phyloP scores from a whole-genome alignment of 2,797 vertebrate species.

The Meriones psammophilus region DNA sequence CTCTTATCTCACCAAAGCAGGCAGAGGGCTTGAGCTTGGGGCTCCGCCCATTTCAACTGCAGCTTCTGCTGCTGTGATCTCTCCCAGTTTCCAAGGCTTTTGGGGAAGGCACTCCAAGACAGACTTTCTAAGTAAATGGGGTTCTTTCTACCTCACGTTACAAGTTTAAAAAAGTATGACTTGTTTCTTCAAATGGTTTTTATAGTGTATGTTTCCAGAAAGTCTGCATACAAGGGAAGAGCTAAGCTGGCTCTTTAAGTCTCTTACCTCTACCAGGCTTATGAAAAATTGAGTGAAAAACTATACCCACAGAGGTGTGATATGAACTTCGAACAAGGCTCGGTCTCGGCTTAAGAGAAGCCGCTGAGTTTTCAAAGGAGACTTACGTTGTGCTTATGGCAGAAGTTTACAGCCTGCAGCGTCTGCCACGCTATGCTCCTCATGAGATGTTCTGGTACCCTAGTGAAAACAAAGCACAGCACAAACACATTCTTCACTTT shows the following conservation, averaged over 20 bases:
- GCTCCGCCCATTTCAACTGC: background rate
- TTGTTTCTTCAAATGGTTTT: conserved; percentile 5
- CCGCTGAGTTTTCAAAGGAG: background rate
- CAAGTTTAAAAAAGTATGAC: background rate
- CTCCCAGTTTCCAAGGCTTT: background rate
- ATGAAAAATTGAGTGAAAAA: conserved; percentile 30
- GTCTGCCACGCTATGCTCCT: conserved; percentile 97
- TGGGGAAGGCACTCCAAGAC: background rate
- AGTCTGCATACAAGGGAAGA: background rate
- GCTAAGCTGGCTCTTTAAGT: conserved; percentile 6
- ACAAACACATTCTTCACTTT: conserved; percentile 60
- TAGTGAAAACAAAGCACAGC: conserved; percentile 82
- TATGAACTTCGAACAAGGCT: conserved; percentile 34
- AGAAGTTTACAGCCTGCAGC: conserved; percentile 96
- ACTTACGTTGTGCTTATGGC: conserved; percentile 94
- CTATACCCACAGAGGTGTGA: background rate
- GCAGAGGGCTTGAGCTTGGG: background rate
- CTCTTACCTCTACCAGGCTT: background rate
- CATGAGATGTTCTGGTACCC: conserved; percentile 94
- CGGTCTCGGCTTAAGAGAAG: background rate
- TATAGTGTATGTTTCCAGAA: conserved; percentile 35
- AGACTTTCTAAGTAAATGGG: background rate
- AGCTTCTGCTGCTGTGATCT: background rate
- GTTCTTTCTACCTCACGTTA: conserved; percentile 2
- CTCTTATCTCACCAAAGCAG: conserved; percentile 41